Base-by-base conservation (phyloP, 2,888 invertebrate species). In the Camponotus fellah region DNA sequence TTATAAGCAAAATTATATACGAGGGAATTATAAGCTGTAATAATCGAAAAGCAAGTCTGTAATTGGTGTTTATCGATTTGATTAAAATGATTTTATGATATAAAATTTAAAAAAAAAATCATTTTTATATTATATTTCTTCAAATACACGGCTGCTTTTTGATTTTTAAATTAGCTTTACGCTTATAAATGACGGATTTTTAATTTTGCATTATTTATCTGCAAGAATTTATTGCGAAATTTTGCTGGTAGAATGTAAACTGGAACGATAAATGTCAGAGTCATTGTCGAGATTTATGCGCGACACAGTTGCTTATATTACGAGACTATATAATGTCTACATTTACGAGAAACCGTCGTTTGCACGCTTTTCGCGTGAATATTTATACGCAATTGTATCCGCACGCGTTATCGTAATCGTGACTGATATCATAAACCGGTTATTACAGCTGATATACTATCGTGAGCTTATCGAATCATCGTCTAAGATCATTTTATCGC, bases 401-500 rank as follows among this genome's bases (percentile, higher is more conserved):
- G 14, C 17, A 12, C 34, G 53, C 68, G 26, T 77, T 68, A 37
- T 26, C 5, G 37, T 37, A 6, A 77, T 68, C 68, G 56, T 46
- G 43, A 79, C 14, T 53, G n/a, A 58, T 58, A 10, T 40, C 49
- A n/a, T 43, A 68, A 79, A 79, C 77, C 77, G 69, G 77, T 79
- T 69, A 21, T 69, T 46, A 43, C 32, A 40, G 34, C n/a, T 68
- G 69, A 79, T 58, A 69, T 34, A 68, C 43, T 56, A 65, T 65
- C 68, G 46, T 5, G 5, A 68, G 34, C 17, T 58, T 43, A 49
- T 32, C 60, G 14, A 58, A 79, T 76, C 53, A 66, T 32, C 46
- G 3, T 17, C 12, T 3, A 69, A 79, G 17, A 69, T 69, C n/a
- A 10, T n/a, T 68, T 43, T 69, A 69, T 79, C n/a, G 43, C 58